These are phyloP conservation scores for Lucifuga dentata DNA, from an alignment of 2,113 vertebrate genomes.

Conservation along the genomic window DNA sequence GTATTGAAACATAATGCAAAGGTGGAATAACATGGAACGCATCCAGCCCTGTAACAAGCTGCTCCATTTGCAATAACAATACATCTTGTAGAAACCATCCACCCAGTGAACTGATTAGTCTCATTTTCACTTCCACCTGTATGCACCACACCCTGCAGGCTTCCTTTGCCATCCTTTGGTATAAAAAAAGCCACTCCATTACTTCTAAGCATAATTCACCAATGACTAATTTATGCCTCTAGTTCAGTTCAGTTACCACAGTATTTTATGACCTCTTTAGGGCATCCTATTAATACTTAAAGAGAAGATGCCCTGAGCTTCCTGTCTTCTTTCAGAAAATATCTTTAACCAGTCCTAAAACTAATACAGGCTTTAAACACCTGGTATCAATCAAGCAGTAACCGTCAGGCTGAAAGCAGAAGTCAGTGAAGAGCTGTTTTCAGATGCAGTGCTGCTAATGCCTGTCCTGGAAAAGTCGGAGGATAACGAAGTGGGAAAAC, in stretches of 20 bases:
- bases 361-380: slow-evolving; percentile 27
- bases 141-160: slow-evolving; percentile 29
- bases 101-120: slow-evolving; percentile 22
- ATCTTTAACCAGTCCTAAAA: slow-evolving; percentile 22
- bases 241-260: slow-evolving; percentile 57
- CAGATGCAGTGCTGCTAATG: slow-evolving; percentile 5
- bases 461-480: too few relatives aligned
- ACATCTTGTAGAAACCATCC: background rate
- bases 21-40: slow-evolving; percentile 9
- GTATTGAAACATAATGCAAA: slow-evolving; percentile 26
- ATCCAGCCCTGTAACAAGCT: slow-evolving; percentile 4
- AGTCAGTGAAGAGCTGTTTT: background rate
- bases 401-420: slow-evolving; percentile 8
- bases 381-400: slow-evolving; percentile 36
- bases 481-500: too few relatives aligned
- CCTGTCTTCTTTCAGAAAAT: slow-evolving; percentile 32
- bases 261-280: slow-evolving; percentile 62
- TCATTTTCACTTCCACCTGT: slow-evolving; percentile 34
- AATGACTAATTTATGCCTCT: slow-evolving; percentile 44
- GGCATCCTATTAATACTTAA: slow-evolving; percentile 65
- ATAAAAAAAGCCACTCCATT: slow-evolving; percentile 43
- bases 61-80: slow-evolving; percentile 7
- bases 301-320: slow-evolving; percentile 52
- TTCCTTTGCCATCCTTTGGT: slow-evolving; percentile 30
- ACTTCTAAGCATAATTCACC: slow-evolving; percentile 47